Evolutionary conservation across 1,140 invertebrate species (phyloP).

Genomic region (Mercenaria mercenaria): DNA sequence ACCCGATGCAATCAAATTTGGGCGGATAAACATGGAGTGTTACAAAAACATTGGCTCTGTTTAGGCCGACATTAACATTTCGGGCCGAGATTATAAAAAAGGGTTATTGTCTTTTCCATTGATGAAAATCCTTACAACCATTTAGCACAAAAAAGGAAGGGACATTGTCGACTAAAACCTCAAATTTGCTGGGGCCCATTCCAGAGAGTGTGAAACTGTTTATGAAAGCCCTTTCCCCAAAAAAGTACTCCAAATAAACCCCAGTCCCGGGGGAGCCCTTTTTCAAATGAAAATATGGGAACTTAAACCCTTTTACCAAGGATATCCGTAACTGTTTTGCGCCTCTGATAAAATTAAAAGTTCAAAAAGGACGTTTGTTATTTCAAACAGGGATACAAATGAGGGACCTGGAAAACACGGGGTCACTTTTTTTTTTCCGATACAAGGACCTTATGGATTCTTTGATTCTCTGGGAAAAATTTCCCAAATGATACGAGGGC

Average conservation of each 20-base stretch:
- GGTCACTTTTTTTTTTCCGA: neutral
- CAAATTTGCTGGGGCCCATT: neutral
- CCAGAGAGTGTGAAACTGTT: neutral
- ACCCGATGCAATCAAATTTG: neutral
- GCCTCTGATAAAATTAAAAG: neutral
- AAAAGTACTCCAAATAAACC: neutral
- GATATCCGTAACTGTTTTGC: neutral
- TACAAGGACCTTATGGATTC: no score
- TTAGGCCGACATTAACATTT: neutral
- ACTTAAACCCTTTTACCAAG: neutral
- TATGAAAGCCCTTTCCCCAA: neutral
- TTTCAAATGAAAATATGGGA: neutral
- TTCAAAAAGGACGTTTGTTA: neutral
- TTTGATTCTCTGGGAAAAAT: no score
- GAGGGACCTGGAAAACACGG: constrained; percentile 1
- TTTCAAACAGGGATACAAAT: constrained; percentile 6
- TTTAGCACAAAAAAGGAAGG: neutral
- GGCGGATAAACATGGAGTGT: neutral
- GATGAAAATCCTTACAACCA: neutral
- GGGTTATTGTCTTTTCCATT: neutral
- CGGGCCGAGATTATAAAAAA: neutral
- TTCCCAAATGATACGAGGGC: neutral
- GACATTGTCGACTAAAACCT: neutral
- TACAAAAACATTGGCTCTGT: neutral
- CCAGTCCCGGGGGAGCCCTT: neutral